Percentiles rank a stretch among this genome's conserved stretches.
phyloP scores from a whole-genome alignment of 2,888 invertebrate genomes.

The Tenthredo livida region DNA sequence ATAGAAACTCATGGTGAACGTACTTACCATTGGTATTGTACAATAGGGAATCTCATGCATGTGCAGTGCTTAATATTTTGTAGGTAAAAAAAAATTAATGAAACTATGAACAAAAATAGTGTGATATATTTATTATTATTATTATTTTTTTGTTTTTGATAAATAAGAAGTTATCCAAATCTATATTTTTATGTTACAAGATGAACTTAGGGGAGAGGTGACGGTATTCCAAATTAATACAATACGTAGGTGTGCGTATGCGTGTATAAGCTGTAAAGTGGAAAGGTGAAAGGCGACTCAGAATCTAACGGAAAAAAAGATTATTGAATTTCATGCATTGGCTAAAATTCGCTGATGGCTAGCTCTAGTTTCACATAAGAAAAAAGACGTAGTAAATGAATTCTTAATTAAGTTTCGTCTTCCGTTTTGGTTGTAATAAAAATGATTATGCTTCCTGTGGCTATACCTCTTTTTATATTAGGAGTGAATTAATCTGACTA shows the following conservation, averaged over 20 bases:
- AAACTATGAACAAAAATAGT: conserved; percentile 53
- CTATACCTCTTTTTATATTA: background rate
- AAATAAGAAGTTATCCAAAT: background rate
- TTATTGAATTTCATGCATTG: conserved; percentile 31
- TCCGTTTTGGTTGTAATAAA: background rate
- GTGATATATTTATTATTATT: conserved; percentile 30
- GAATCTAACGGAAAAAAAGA: conserved; percentile 12
- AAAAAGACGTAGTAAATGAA: background rate
- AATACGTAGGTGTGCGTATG: conserved; percentile 13
- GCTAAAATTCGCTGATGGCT: background rate
- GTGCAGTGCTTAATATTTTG: conserved; percentile 58
- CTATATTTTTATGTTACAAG: conserved; percentile 1
- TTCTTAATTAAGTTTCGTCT: background rate
- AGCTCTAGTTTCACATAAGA: background rate
- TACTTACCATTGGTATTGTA: conserved; percentile 62
- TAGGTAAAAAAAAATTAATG: conserved; percentile 54
- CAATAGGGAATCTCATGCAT: conserved; percentile 62
- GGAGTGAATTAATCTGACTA: conserved; percentile 5
- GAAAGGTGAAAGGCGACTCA: conserved; percentile 7
- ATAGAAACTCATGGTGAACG: conserved; percentile 57
- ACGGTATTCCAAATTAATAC: conserved; percentile 8
- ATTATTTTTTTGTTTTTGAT: conserved; percentile 34
- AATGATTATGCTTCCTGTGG: background rate
- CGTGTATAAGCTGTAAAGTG: conserved; percentile 35
- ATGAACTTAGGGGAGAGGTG: background rate